phyloP scores from a whole-genome alignment of 2,888 invertebrate genomes.

The Stenoptilia bipunctidactyla region DNA sequence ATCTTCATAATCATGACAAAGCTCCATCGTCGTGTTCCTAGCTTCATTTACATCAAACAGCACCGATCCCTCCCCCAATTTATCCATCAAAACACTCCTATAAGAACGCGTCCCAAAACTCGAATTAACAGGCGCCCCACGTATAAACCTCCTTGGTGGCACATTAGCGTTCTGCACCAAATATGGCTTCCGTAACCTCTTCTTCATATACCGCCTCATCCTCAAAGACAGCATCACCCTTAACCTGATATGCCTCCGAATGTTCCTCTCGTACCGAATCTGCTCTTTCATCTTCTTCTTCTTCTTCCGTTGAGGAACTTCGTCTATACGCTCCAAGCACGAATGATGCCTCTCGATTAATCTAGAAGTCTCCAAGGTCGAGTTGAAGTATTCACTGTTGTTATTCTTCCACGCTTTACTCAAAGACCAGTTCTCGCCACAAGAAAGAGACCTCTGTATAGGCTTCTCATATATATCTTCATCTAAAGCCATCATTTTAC shows the following conservation, averaged over 20 bases:
- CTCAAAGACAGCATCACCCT: constrained; percentile 77
- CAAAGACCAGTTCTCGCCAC: constrained; percentile 66
- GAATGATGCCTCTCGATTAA: constrained; percentile 31
- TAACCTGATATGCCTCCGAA: constrained; percentile 75
- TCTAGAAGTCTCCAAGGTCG: constrained; percentile 33
- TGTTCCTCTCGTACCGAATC: constrained; percentile 68
- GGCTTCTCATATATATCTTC: constrained; percentile 61
- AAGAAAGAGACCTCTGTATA: constrained; percentile 36
- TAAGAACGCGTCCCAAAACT: constrained; percentile 58
- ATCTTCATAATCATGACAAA: constrained; percentile 58
- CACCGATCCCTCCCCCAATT: constrained; percentile 49
- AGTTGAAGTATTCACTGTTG: constrained; percentile 42
- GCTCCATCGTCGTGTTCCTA: constrained; percentile 52
- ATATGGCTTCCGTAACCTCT: constrained; percentile 34
- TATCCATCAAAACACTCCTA: constrained; percentile 52
- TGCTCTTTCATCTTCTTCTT: constrained; percentile 55
- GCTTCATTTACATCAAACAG: constrained; percentile 61
- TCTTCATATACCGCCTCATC: constrained; percentile 67
- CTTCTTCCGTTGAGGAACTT: constrained; percentile 30
- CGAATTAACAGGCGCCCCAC: constrained; percentile 41
- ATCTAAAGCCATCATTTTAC: constrained; percentile 51
- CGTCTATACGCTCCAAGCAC: constrained; percentile 48
- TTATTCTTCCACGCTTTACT: constrained; percentile 60
- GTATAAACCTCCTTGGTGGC: constrained; percentile 44
- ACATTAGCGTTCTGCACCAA: constrained; percentile 33